These are phyloP conservation scores for Varecia variegata DNA, from an alignment of 2,797 vertebrate genomes.

Conservation along the genomic window DNA sequence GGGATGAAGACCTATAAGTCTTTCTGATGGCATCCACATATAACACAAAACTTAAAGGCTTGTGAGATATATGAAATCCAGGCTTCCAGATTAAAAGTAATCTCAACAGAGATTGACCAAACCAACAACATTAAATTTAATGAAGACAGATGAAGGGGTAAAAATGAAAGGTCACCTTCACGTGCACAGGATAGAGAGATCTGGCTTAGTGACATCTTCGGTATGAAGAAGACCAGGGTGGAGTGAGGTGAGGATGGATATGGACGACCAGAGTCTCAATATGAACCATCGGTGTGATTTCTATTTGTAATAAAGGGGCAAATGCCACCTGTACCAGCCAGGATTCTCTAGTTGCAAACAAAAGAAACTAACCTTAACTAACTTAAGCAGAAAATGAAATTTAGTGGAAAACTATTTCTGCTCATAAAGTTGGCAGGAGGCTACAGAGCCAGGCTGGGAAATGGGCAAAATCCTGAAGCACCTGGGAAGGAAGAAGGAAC, in stretches of 20 bases:
- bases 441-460: background rate
- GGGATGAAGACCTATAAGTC: background rate
- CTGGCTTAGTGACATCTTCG: background rate
- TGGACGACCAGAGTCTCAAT: background rate
- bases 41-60: background rate
- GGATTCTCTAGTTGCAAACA: background rate
- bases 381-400: background rate
- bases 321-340: background rate
- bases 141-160: background rate
- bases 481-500: background rate
- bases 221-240: background rate
- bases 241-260: background rate
- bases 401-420: background rate
- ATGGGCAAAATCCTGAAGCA: background rate
- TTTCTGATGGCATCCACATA: background rate
- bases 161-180: background rate
- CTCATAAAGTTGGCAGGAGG: background rate
- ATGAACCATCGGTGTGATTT: background rate
- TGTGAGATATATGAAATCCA: background rate
- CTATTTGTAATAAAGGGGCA: background rate
- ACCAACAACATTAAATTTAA: background rate
- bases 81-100: background rate
- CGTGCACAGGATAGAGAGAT: background rate
- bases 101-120: background rate
- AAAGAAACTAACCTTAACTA: background rate